Base-by-base conservation (phyloP, 2,888 invertebrate genomes). In the Mesoligia furuncula region DNA sequence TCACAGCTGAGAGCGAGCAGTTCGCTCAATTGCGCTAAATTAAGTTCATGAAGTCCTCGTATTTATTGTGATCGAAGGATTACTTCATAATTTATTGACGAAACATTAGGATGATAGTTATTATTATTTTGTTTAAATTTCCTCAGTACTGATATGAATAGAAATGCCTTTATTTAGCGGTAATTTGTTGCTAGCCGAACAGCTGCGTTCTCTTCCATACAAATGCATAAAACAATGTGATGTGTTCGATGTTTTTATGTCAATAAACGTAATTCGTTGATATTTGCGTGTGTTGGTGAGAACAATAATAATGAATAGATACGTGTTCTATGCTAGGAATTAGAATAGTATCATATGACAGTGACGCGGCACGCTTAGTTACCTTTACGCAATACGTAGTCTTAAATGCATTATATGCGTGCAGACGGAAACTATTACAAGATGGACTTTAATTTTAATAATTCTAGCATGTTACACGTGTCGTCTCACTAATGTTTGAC, bases 311-410 rank as follows among this genome's bases (percentile, higher is more conserved):
- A n/a, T 59, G 2, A 57, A n/a, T 27, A 54, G 73, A 71, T 57
- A 54, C 65, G 80, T 80, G 84, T 73, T 75, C 17, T 62, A 36
- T 86, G 79, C 84, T 79, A 79, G 65, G 36, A 83, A 39, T 69
- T 24, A 68, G 39, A 67, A 48, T 45, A 62, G 67, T 39, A 57
- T 66, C 45, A 20, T 36, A 66, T n/a, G 39, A 48, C 64, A 42
- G 31, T 42, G 61, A 31, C 36, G 51, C 57, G 48, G 8, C 86
- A 74, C 83, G 64, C 67, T 69, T 9, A 74, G 79, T 86, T 75
- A 86, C 86, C 79, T 68, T 66, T 74, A 69, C 57, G 79, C 74
- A 86, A 83, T 78, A 83, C 65, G 57, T 83, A 86, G 79, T 65
- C 64, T 65, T 73, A 54, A 66, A 85, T 86, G 45, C 61, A 73